Base-by-base conservation (phyloP, 37 sponge, comb jelly and placozoan species). In the Eunapius fragilis region DNA sequence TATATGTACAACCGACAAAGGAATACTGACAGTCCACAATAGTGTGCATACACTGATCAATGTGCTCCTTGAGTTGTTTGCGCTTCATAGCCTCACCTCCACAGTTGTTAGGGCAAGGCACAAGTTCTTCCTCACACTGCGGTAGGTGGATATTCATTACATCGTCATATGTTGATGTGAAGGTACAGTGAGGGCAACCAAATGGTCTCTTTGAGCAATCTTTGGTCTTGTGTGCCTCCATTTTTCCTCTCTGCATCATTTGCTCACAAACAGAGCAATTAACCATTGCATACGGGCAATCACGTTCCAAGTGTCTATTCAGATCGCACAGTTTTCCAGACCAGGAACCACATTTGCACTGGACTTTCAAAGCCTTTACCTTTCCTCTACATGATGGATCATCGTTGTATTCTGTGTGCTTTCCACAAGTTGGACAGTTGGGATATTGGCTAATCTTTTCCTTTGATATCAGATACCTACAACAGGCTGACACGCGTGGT, bases 131-230 rank as follows among this genome's bases (percentile, higher is more conserved):
- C 6, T 13, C 67, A 32, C 80, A 80, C 37, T 48, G 68, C 6
- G 26, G 26, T 32, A 67, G 67, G 37, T 80, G 80, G 68, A 33
- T 50, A 12, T 80, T 68, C 10, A 31, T 80, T 11, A 80, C 35
- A 31, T 80, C 80, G 25, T 80, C 80, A 80, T 68, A 80, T 30
- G 80, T 80, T 6, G 80, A 80, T 9, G 48, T 67, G n/a, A 67
- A 22, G n/a, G 19, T n/a, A 31, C 80, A 80, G 31, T 80, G 67
- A 69, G 48, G 68, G 31, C 80, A 80, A n/a, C 68, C 67, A 37
- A 37, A 50, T 80, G 69, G 68, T 50, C 80, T 67, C 67, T 80
- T 80, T 38, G 80, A 68, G 23, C 80, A 80, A 19, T 35, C 33
- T 17, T 25, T 58, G 10, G n/a, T 13, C 67, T 80, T 68, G 31